phyloP scores from a whole-genome alignment of 2,797 vertebrate genomes.

The Pseudocheirus occidentalis region DNA sequence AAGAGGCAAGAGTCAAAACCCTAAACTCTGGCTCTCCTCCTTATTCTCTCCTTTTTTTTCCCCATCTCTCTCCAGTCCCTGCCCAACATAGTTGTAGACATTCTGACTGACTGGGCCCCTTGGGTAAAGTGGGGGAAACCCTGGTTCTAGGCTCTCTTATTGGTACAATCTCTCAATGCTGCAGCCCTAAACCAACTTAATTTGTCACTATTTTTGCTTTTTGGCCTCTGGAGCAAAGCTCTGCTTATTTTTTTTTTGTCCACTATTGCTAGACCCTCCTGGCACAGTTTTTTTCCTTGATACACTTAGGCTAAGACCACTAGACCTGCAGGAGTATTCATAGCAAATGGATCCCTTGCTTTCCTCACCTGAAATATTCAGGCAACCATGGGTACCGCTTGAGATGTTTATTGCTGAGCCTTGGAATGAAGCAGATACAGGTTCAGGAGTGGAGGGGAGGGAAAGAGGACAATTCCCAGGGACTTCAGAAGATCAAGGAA shows the following conservation, averaged over 20 bases:
- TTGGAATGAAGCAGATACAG: background rate
- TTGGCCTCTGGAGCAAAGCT: background rate
- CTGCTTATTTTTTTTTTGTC: background rate
- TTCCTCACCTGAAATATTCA: background rate
- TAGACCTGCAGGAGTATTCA: background rate
- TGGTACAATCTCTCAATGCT: background rate
- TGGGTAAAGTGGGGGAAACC: background rate
- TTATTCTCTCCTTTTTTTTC: background rate
- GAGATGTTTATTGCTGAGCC: background rate
- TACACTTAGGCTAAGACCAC: background rate
- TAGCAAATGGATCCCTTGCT: background rate
- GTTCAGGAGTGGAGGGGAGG: background rate
- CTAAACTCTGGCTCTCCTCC: background rate
- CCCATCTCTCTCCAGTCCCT: background rate
- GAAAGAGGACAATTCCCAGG: background rate
- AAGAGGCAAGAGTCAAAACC: background rate
- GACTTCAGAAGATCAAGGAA: background rate
- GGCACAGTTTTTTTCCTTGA: background rate
- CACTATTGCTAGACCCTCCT: background rate
- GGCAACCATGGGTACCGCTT: background rate
- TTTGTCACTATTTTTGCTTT: background rate
- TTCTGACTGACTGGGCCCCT: background rate
- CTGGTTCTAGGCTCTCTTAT: background rate
- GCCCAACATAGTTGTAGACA: background rate
- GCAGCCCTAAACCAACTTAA: background rate